phyloP scores from a whole-genome alignment of 2,113 vertebrate genomes.

The Podarcis raffonei region DNA sequence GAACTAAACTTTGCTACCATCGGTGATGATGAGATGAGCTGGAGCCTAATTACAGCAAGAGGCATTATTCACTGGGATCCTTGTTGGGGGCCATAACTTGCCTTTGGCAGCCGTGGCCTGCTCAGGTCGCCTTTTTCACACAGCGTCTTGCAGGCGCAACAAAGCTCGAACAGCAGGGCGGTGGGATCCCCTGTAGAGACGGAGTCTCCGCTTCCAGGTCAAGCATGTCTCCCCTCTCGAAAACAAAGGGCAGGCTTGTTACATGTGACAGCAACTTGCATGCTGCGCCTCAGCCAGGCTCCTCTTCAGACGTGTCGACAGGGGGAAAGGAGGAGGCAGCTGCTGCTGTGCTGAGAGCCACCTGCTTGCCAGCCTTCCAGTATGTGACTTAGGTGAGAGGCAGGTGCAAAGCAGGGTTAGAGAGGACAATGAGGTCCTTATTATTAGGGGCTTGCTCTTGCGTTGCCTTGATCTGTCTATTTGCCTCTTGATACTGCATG shows the following conservation, averaged over 20 bases:
- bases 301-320: neutral
- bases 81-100: conserved; percentile 29
- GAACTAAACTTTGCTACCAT: conserved; percentile 43
- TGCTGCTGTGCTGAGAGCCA: conserved; percentile 9
- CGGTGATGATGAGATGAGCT: conserved; percentile 15
- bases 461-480: neutral
- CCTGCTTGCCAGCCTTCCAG: neutral
- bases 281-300: neutral
- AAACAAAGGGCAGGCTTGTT: conserved; percentile 11
- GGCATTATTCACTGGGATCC: conserved; percentile 14
- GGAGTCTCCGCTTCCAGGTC: conserved; percentile 6
- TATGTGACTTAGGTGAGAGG: neutral
- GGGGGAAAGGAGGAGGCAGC: neutral
- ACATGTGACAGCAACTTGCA: neutral
- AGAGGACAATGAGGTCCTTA: neutral
- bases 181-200: neutral
- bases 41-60: conserved; percentile 28
- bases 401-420: neutral
- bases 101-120: conserved; percentile 14
- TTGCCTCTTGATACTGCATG: neutral
- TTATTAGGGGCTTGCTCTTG: neutral
- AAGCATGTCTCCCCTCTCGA: neutral
- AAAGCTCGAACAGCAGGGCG: conserved; percentile 12
- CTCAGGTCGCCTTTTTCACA: neutral
- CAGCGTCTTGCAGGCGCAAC: neutral